Evolutionary conservation across 2,797 vertebrate species (phyloP).

Genomic region (Tangara arthus): DNA sequence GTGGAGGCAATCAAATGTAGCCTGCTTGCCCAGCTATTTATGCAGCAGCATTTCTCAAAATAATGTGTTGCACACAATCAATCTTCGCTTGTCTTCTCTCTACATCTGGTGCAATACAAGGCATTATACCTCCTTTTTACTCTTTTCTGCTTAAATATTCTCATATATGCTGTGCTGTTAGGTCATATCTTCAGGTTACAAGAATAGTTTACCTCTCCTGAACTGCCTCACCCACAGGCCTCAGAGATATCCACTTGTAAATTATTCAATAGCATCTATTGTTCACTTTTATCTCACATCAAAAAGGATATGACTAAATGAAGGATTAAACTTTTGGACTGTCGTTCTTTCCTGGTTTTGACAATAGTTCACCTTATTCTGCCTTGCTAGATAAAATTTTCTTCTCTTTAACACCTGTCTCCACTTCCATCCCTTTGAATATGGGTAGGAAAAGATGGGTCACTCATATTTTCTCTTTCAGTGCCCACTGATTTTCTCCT

Average conservation of each 20-base stretch:
- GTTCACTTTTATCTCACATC: neutral
- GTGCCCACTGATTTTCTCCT: neutral
- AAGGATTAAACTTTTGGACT: neutral
- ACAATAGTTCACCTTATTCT: neutral
- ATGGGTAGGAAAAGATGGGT: neutral
- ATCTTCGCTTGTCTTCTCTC: neutral
- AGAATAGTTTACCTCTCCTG: neutral
- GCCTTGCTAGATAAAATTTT: neutral
- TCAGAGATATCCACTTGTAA: neutral
- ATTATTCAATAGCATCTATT: neutral
- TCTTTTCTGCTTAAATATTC: neutral
- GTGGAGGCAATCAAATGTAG: neutral
- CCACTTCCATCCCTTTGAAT: neutral
- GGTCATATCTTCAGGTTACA: neutral
- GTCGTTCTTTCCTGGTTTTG: neutral
- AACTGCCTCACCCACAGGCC: neutral
- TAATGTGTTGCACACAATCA: neutral
- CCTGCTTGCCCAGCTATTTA: neutral
- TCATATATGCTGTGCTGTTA: neutral
- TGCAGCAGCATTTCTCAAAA: neutral
- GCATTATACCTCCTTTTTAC: neutral
- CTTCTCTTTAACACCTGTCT: neutral
- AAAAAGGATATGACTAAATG: neutral
- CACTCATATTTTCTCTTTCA: neutral
- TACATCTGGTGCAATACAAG: neutral